Evolutionary conservation across 2,113 vertebrate genomes (phyloP).

Genomic region (Labeo rohita): DNA sequence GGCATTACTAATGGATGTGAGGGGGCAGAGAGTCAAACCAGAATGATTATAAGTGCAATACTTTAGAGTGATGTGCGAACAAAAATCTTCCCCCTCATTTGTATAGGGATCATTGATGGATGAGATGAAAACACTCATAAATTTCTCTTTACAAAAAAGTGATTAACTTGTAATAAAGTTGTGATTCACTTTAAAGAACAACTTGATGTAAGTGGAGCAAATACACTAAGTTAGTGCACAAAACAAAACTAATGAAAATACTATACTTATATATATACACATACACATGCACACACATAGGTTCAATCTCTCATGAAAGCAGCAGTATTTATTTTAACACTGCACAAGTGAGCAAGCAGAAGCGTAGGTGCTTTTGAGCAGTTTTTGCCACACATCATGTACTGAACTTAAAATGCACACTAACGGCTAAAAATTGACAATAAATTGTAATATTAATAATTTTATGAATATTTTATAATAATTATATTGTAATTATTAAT

Average conservation of each 20-base stretch:
- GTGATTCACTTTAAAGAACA: slow-evolving; percentile 15
- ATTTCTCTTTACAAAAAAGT: neutral
- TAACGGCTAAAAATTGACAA: too few relatives aligned
- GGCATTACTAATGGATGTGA: slow-evolving; percentile 54
- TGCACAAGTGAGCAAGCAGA: slow-evolving; percentile 16
- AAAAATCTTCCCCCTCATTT: slow-evolving; percentile 13
- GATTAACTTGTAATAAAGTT: slow-evolving; percentile 19
- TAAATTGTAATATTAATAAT: too few relatives aligned
- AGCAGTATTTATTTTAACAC: neutral
- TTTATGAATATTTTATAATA: too few relatives aligned
- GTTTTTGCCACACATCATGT: neutral
- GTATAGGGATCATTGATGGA: neutral
- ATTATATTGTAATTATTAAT: too few relatives aligned
- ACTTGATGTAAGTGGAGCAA: neutral
- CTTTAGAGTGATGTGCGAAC: slow-evolving; percentile 31
- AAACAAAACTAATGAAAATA: neutral
- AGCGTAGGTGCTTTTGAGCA: neutral
- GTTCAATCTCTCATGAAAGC: neutral
- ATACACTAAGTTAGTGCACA: neutral
- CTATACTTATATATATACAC: neutral
- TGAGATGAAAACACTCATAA: slow-evolving; percentile 13
- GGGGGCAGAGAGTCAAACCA: slow-evolving; percentile 43
- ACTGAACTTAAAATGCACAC: neutral
- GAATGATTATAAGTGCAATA: slow-evolving; percentile 50
- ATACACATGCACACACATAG: too few relatives aligned